Evolutionary conservation across 2,888 invertebrate genomes (phyloP).

Genomic region (Rhamphomyia laevipes): DNA sequence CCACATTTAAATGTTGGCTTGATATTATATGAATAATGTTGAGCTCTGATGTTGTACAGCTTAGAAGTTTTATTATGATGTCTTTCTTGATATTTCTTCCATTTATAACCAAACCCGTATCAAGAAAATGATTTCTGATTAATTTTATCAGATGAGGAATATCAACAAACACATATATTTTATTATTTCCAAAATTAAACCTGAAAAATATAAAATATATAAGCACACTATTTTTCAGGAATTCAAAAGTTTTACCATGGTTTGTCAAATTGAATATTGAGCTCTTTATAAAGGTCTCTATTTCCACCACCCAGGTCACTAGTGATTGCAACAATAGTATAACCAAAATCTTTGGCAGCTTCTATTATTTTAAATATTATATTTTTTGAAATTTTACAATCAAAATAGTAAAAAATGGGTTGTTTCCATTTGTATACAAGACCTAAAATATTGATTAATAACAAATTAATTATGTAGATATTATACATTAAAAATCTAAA

Average conservation of each 20-base stretch:
- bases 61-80: background rate
- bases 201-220: background rate
- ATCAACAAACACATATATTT: slow-evolving; percentile 12
- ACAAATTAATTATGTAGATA: no score
- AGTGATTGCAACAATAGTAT: no score
- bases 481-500: no score
- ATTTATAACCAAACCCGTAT: slow-evolving; percentile 7
- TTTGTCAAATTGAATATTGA: background rate
- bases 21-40: slow-evolving; percentile 4
- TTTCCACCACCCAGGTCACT: no score
- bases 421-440: no score
- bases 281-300: no score
- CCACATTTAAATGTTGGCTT: slow-evolving; percentile 6
- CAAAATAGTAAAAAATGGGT: no score
- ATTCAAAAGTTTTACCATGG: background rate
- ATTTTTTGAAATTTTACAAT: no score
- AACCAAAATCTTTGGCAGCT: no score
- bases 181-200: slow-evolving; percentile 6
- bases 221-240: no score
- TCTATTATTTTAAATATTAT: no score
- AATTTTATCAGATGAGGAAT: slow-evolving; percentile 12
- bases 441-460: no score
- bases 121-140: slow-evolving; percentile 9
- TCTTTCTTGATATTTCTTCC: background rate
- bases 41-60: background rate